Evolutionary conservation across 2,888 invertebrate genomes (phyloP), one percentile per base, ranked within the genome.

Genomic region (Perithous albicinctus): DNA sequence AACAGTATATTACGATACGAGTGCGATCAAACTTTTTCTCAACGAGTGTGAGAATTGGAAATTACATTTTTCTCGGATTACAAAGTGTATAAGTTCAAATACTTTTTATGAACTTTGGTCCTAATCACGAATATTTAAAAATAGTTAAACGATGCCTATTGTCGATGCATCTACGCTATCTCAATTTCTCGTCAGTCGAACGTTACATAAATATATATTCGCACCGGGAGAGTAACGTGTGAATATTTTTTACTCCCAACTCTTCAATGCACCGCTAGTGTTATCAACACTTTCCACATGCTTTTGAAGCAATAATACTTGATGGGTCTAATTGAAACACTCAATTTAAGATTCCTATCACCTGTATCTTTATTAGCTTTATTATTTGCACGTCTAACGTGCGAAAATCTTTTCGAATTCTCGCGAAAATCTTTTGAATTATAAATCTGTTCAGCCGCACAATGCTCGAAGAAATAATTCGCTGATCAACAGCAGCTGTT

Each of bases 321-420:
- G n/a, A 38, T 20, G 38, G 10, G 32, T 4, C 20, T 69, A 41
- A 73, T 78, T 79, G 78, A 38, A 23, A 80, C 74, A n/a, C 63
- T 51, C 54, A 54, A 75, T 75, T 75, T n/a, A n/a, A 72, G 4
- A 3, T 2, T 0, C 6, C 12, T 63, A 51, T 67, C 73, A 0
- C 15, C 2, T 69, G 18, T 3, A 69, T 63, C 61, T 23, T 74
- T 38, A 51, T 79, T 69, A 51, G 32, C 69, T 54, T 79, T 26
- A 54, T 74, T n/a, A 67, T 69, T 69, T 67, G 38, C 41, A 67
- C 51, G 8, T 41, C 35, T 51, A 75, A 75, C 15, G 69, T 80
- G 74, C 61, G 63, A 80, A n/a, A 75, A 35, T 41, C 32, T 51
- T 15, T 23, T 6, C 38, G 66, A 7, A 43, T 63, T 7, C 20